phyloP scores from a whole-genome alignment of 2,888 invertebrate species.

The Callyntrura sp. region DNA sequence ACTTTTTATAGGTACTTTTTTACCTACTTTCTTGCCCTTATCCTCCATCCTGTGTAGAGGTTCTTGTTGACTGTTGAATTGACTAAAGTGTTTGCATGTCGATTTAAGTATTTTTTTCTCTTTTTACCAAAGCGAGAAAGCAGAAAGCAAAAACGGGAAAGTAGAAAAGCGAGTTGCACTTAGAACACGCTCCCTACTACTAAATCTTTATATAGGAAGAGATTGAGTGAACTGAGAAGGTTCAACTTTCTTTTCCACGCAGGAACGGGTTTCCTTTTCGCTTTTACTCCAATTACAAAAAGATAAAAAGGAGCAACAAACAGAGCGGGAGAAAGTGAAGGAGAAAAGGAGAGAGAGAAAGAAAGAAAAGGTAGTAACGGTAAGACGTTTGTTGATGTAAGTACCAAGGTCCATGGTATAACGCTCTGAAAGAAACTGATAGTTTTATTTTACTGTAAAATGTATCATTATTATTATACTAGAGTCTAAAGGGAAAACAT shows the following conservation, averaged over 20 bases:
- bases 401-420: not conserved
- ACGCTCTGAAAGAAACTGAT: not conserved
- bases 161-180: not conserved
- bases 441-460: constrained; percentile 36
- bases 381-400: not conserved
- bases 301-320: constrained; percentile 13
- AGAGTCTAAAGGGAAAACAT: constrained; percentile 10
- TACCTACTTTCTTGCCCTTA: not conserved
- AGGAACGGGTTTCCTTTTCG: constrained; percentile 43
- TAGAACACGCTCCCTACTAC: too few species aligned
- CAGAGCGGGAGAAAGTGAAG: not conserved
- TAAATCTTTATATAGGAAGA: not conserved
- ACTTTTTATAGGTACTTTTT: not conserved
- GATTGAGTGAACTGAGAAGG: not conserved
- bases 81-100: constrained; percentile 56
- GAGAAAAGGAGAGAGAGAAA: not conserved
- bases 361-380: not conserved
- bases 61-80: constrained; percentile 5
- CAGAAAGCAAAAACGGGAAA: not conserved
- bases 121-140: constrained; percentile 27
- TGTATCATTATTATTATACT: constrained; percentile 42
- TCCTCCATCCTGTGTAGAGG: not conserved
- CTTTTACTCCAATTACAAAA: constrained; percentile 55
- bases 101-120: constrained; percentile 54
- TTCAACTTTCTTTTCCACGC: constrained; percentile 33